These are phyloP conservation scores for Caenorhabditis panamensis DNA, from an alignment of 2,888 invertebrate species.

Conservation along the genomic window DNA sequence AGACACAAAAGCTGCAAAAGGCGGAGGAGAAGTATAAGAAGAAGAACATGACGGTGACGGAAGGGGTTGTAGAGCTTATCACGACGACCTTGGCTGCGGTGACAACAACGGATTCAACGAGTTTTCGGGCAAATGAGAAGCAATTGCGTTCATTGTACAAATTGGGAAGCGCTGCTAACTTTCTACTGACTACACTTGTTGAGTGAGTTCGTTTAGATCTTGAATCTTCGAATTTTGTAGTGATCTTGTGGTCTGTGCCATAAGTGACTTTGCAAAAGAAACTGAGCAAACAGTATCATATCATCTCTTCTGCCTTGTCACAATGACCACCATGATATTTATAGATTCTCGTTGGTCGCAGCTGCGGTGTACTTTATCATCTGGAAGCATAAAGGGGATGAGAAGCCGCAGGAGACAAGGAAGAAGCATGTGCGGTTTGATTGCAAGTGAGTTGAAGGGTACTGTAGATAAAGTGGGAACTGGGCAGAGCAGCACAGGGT, in stretches of 20 bases:
- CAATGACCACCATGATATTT: neutral
- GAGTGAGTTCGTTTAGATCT: too few relatives aligned
- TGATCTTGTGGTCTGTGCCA: neutral
- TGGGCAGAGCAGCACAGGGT: neutral
- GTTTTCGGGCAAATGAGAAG: conserved; percentile 45
- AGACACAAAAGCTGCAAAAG: conserved; percentile 43
- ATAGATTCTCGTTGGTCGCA: conserved; percentile 74
- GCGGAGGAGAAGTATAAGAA: conserved; percentile 47
- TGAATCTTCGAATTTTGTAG: too few relatives aligned
- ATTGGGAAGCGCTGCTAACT: conserved; percentile 78
- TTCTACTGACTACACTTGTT: conserved; percentile 77
- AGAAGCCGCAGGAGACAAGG: conserved; percentile 58
- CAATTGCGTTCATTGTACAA: conserved; percentile 63
- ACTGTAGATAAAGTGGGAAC: neutral
- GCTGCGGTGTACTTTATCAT: conserved; percentile 80
- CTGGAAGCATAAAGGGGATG: conserved; percentile 76
- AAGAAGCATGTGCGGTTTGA: conserved; percentile 76
- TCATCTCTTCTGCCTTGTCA: neutral
- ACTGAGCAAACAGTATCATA: too few relatives aligned
- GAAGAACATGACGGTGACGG: conserved; percentile 53
- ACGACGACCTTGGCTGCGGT: conserved; percentile 27
- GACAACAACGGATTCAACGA: neutral
- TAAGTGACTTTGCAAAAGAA: neutral
- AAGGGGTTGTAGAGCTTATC: conserved; percentile 10
- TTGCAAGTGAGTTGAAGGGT: conserved; percentile 70